Base-by-base conservation (phyloP, 1,140 invertebrate species). In the Halyomorpha halys region DNA sequence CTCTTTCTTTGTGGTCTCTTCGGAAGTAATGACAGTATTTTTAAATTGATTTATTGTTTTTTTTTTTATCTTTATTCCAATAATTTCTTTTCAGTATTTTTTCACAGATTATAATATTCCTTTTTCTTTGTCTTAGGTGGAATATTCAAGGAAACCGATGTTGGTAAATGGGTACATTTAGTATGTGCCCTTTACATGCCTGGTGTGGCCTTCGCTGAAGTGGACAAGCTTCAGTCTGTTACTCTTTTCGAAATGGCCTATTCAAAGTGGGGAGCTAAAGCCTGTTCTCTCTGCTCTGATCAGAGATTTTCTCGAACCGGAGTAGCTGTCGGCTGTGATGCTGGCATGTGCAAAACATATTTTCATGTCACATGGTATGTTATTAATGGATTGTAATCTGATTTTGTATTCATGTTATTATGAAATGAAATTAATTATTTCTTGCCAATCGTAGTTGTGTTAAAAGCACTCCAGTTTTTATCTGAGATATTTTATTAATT, bases 161-260 rank as follows among this genome's bases (percentile, higher is more conserved):
- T 91, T 59, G 93, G 93, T 49, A 90, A 92, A 73, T 99, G 95
- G 95, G 94, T 98, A 18, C 97, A 99, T 78, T 77, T 98, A 39
- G 90, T 98, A 13, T 99, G 97, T 79, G 94, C 94, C 6, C 78
- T 97, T 16, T 98, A 97, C 75, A 91, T 94, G 34, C 93, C 91
- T 44, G 94, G 94, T n/a, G 92, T 98, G 19, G 91, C 93, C 39
- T 97, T 98, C 78, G 92, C 89, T 56, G 94, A 98, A 80, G 91
- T 95, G 18, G 90, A 92, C 72, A 86, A 86, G 63, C 75, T 94
- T 13, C 85, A 86, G 0, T 89, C 84, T 65, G 87, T 90, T 9
- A 97, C 94, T 0, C 76, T 98, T 39, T 97, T 97, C 76, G 93
- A 97, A 79, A 94, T 98, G 87, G 86, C 88, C 16, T 97, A 96